Base-by-base conservation (phyloP, 2,113 vertebrate species). In the Rhodinocichla rosea region DNA sequence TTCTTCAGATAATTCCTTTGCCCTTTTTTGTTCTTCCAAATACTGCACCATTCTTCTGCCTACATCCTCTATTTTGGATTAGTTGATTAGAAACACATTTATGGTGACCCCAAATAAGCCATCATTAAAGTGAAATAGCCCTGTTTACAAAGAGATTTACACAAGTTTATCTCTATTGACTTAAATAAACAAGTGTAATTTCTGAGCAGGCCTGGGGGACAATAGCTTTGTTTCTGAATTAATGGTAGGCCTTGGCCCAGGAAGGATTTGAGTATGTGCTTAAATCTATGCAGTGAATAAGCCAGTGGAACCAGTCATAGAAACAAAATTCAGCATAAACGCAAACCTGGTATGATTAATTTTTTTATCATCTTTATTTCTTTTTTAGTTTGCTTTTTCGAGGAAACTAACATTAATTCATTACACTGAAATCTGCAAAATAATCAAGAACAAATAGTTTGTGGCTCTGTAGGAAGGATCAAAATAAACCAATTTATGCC, bases 401-500 rank as follows among this genome's bases (percentile, higher is more conserved):
- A 44, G 63, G 42, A 63, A 75, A 39, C 67, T 84, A 56, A 57
- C 79, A 87, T 95, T 73, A 95, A 93, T 81, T 80, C 64, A 77
- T 94, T 91, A 83, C 21, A 35, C 30, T 14, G 39, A 83, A 93
- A 74, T 77, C 57, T 86, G 44, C 20, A 92, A 64, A 93, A 84
- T 45, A 83, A 81, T 80, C 28, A 74, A 44, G 49, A 57, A 87
- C 74, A 88, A 88, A 53, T 87, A 78, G 70, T 80, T 81, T 32
- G 27, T 91, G 42, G 76, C 63, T 94, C 55, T 11, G 19, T 75
- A 67, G 85, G 80, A 95, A 84, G 95, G 95, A 94, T 96, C 88
- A 96, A 90, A 97, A 97, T 94, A 96, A 97, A 90, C 94, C 97
- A 90, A 94, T 97, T 97, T 97, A 92, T 92, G 82, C 73, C n/a